Percentiles rank a stretch among this genome's conserved stretches.
phyloP scores from a whole-genome alignment of 2,797 vertebrate genomes.

The Lutjanus campechanus region DNA sequence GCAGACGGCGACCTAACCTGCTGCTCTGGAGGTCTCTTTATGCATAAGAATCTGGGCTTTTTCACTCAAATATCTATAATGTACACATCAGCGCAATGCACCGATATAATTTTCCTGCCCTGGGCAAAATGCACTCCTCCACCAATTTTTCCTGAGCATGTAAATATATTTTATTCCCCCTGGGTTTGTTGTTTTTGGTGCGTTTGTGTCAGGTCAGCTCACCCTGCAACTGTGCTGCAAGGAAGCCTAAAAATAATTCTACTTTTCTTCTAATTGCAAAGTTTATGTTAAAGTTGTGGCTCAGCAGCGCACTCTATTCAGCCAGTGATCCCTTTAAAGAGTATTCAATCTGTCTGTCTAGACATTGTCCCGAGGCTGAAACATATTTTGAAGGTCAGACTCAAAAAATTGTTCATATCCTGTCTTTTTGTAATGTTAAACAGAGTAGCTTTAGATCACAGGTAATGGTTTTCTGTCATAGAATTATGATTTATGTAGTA shows the following conservation, averaged over 20 bases:
- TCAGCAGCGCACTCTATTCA: conserved; percentile 31
- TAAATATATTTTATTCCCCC: conserved; percentile 52
- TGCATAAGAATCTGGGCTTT: conserved; percentile 16
- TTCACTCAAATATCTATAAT: conserved; percentile 52
- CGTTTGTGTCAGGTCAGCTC: conserved; percentile 53
- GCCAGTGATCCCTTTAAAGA: conserved; percentile 53
- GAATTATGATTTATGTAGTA: background rate
- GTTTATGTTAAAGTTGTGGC: conserved; percentile 38
- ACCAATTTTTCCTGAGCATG: conserved; percentile 50
- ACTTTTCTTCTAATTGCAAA: conserved; percentile 45
- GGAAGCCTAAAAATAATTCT: conserved; percentile 16
- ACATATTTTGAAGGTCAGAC: conserved; percentile 66
- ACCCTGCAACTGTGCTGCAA: conserved; percentile 36
- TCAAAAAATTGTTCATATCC: conserved; percentile 43
- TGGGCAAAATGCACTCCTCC: conserved; percentile 41
- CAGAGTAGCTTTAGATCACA: conserved; percentile 33
- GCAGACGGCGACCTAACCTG: conserved; percentile 17
- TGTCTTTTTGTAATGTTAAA: conserved; percentile 45
- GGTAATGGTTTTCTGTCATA: conserved; percentile 33
- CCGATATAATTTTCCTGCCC: conserved; percentile 28
- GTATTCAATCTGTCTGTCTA: conserved; percentile 55
- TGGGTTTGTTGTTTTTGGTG: conserved; percentile 45
- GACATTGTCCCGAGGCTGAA: conserved; percentile 67
- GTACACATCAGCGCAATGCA: conserved; percentile 37
- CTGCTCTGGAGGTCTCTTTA: conserved; percentile 25